Evolutionary conservation across 2,797 vertebrate genomes (phyloP), one percentile per base, ranked within the genome.

Genomic region (Heterohyrax brucei): DNA sequence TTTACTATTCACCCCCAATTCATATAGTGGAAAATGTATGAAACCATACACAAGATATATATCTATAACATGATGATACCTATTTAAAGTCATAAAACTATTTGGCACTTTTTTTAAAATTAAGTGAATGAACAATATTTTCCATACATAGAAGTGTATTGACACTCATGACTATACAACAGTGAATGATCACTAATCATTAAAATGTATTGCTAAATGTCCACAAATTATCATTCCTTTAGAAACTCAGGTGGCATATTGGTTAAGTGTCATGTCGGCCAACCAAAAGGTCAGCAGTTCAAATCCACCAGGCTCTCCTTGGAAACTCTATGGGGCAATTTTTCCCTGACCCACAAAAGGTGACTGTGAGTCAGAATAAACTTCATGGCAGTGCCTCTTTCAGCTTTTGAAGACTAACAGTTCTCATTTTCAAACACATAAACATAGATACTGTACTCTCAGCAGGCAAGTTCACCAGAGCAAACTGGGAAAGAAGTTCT

Each of bases 31-130:
- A 56, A 73, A 91, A 30, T 44, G 1, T 22, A 75, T 59, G 87
- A 94, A 93, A 79, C 50, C 5, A 78, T 61, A 13, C 53, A 30
- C 13, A 21, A 92, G 66, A 46, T 39, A 82, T 39, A 61, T 75
- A 48, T 13, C 77, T 46, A 85, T 2, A 85, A 33, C 53, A 92
- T 30, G 28, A 64, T 33, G 44, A 88, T 82, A 89, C 48, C 68
- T 86, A 26, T 48, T 44, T 88, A 85, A 87, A 93, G 50, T 64
- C 24, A 83, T 76, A 88, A 75, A 77, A 70, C 81, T 59, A 86
- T 59, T 66, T 77, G 80, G 87, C 26, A 66, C 50, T 83, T 46
- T 73, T 44, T 61, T 94, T 85, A 96, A 91, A 97, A 90, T 72
- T 66, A 85, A 87, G 88, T 76, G 70, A 94, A 64, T 14, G n/a